A percentile compares a stretch with the other conserved stretches of the same genome.
These are phyloP conservation scores for Sphinx pinastri DNA, from an alignment of 2,888 invertebrate genomes.

Conservation along the genomic window DNA sequence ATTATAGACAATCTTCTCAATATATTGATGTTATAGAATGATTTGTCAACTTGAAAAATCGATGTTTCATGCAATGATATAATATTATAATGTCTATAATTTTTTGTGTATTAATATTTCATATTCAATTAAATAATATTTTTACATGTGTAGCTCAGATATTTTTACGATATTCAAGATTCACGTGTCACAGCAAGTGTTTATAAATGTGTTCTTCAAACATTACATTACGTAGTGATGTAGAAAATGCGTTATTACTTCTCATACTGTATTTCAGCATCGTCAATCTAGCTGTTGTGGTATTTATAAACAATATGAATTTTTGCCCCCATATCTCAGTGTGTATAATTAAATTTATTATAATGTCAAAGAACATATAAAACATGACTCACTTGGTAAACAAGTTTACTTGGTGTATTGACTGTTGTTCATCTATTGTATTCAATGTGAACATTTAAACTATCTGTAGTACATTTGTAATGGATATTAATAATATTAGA, in stretches of 20 bases:
- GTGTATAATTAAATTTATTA: not conserved
- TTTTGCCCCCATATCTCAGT: slow-evolving; percentile 8
- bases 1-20: no score
- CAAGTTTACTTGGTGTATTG: not conserved
- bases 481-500: slow-evolving; percentile 1
- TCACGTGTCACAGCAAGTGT: no score
- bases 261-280: not conserved
- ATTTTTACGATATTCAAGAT: no score
- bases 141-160: no score
- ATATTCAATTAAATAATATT: no score
- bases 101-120: not conserved
- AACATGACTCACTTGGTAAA: not conserved
- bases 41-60: no score
- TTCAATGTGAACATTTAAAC: slow-evolving; percentile 4
- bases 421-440: slow-evolving; percentile 9
- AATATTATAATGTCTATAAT: not conserved
- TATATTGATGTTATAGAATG: no score
- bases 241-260: not conserved
- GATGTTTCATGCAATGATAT: not conserved
- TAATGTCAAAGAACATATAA: not conserved
- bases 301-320: not conserved
- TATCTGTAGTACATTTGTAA: not conserved
- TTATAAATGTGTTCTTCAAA: no score
- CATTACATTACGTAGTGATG: no score
- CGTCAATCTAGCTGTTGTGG: not conserved